phyloP scores from a whole-genome alignment of 2,888 invertebrate genomes.

The Flexamia atlantica region DNA sequence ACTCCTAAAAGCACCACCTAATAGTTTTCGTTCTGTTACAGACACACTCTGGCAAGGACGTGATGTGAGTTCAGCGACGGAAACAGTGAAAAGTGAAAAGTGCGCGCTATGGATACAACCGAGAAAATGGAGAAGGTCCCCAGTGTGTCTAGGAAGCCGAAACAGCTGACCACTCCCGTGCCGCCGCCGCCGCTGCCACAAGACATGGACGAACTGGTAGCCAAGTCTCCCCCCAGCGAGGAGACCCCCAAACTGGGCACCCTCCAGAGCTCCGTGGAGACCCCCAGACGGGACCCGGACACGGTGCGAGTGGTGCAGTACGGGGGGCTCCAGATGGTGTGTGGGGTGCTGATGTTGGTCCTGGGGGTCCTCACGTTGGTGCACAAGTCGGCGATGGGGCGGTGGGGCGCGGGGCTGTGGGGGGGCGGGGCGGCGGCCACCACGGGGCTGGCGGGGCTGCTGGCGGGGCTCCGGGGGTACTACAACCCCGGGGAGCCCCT shows the following conservation, averaged over 20 bases:
- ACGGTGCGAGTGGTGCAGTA: slow-evolving; percentile 23
- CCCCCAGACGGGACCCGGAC: slow-evolving; percentile 1
- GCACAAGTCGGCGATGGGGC: slow-evolving; percentile 71
- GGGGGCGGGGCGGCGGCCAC: slow-evolving; percentile 71
- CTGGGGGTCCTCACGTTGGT: slow-evolving; percentile 71
- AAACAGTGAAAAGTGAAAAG: slow-evolving; percentile 7
- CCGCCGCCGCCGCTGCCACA: slow-evolving; percentile 51
- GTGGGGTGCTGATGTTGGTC: slow-evolving; percentile 71
- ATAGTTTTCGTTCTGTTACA: slow-evolving; percentile 11
- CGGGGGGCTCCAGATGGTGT: slow-evolving; percentile 68
- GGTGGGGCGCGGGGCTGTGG: slow-evolving; percentile 72
- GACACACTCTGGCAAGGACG: not conserved
- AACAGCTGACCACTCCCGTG: slow-evolving; percentile 48
- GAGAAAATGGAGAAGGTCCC: slow-evolving; percentile 25
- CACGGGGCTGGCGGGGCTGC: slow-evolving; percentile 70
- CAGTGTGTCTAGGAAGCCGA: slow-evolving; percentile 37
- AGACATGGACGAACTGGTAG: slow-evolving; percentile 61
- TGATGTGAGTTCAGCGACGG: slow-evolving; percentile 4
- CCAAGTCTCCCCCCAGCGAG: slow-evolving; percentile 67
- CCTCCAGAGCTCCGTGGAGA: slow-evolving; percentile 42
- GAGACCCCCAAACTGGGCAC: slow-evolving; percentile 1
- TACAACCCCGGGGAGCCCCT: slow-evolving; percentile 67
- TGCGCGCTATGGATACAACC: too few species aligned
- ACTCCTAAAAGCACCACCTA: too few species aligned
- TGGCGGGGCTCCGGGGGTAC: slow-evolving; percentile 70